Evolutionary conservation across 2,113 vertebrate species (phyloP).

Genomic region (Trochalopteron elliotii): DNA sequence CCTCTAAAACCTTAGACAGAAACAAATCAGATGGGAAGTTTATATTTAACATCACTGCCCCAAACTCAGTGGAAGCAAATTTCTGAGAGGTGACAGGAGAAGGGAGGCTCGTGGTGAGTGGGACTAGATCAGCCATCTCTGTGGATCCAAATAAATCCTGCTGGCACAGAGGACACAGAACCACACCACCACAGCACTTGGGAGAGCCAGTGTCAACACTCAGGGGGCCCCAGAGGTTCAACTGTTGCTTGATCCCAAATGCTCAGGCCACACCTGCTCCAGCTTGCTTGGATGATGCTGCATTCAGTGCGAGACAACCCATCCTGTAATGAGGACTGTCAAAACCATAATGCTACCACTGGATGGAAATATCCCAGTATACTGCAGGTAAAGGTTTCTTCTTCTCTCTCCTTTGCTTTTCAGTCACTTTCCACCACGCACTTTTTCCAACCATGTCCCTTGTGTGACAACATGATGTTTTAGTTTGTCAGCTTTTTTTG

Average conservation of each 20-base stretch:
- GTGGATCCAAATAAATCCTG: accelerated
- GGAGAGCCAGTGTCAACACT: not conserved
- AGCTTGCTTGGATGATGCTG: not conserved
- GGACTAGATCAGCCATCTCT: not conserved
- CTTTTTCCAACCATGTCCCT: not conserved
- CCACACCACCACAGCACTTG: accelerated
- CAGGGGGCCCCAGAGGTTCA: not conserved
- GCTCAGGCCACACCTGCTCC: not conserved
- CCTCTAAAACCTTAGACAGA: not conserved
- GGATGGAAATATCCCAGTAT: not conserved
- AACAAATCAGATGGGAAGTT: not conserved
- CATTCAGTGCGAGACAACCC: not conserved
- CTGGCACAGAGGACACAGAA: not conserved
- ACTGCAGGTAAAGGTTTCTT: not conserved
- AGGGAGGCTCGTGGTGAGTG: not conserved
- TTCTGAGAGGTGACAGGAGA: not conserved
- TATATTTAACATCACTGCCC: not conserved
- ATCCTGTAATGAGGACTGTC: accelerated
- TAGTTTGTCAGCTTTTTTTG: not conserved
- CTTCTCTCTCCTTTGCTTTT: not conserved
- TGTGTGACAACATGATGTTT: not conserved
- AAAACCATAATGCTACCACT: not conserved
- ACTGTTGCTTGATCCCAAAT: not conserved
- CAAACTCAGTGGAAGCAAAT: not conserved
- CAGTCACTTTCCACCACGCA: not conserved